Conservation (phyloP, 2,797 vertebrate species). For the Sebastes trivittatus region DNA sequence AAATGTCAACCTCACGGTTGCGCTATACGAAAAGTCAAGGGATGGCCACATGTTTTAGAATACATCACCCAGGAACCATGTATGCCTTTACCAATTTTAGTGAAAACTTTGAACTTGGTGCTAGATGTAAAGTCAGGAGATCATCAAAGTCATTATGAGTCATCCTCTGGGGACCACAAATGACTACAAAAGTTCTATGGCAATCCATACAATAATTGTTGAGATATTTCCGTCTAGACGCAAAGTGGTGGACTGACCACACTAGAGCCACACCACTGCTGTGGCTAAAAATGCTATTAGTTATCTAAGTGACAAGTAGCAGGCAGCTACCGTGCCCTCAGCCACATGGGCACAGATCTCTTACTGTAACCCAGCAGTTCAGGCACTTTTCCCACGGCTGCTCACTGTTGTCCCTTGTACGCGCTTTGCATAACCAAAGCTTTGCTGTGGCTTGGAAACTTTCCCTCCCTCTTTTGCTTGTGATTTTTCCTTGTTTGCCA, state of each 20-base stretch:
- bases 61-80: background rate
- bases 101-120: background rate
- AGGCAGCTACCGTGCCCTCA: conserved; percentile 6
- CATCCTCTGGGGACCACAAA: background rate
- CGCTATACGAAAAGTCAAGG: background rate
- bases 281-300: background rate
- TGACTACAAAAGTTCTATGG: background rate
- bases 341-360: conserved; percentile 12
- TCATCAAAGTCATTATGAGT: background rate
- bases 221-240: background rate
- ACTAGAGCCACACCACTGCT: background rate
- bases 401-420: conserved; percentile 57
- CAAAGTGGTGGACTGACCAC: background rate
- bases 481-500: conserved; percentile 71
- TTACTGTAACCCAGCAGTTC: conserved; percentile 37
- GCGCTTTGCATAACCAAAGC: conserved; percentile 59
- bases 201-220: background rate
- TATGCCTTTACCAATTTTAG: background rate
- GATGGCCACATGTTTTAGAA: background rate
- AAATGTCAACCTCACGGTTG: background rate
- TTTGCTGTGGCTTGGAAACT: conserved; percentile 74
- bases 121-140: background rate
- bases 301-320: background rate
- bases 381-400: conserved; percentile 75
- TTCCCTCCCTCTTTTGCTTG: conserved; percentile 60